phyloP scores from a whole-genome alignment of 1,140 invertebrate genomes.

The Kradibia gibbosae region DNA sequence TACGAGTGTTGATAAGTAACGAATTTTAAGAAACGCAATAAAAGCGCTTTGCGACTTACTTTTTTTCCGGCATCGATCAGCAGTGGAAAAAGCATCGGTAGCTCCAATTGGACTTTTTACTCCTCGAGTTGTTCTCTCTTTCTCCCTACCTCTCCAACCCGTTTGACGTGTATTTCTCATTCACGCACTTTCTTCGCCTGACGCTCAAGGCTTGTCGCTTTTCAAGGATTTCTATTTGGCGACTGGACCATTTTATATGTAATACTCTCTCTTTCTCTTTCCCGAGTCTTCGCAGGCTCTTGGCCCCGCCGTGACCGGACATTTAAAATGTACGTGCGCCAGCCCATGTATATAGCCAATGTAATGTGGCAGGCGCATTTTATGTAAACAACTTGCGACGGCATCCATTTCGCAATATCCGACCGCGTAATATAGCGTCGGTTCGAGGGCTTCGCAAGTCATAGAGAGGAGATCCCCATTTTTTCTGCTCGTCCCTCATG shows the following conservation, averaged over 20 bases:
- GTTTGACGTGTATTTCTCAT: too few relatives aligned
- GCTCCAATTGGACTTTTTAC: neutral
- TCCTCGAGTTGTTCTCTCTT: neutral
- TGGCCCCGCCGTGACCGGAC: neutral
- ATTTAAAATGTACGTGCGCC: neutral
- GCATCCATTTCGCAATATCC: slow-evolving; percentile 37
- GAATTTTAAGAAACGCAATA: neutral
- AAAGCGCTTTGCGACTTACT: neutral
- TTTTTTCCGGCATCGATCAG: neutral
- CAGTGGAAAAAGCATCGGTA: neutral
- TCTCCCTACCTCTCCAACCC: too few relatives aligned
- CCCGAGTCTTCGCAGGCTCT: neutral
- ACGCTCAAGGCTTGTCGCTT: neutral
- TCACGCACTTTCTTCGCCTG: neutral
- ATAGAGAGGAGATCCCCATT: neutral
- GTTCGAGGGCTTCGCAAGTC: slow-evolving; percentile 38
- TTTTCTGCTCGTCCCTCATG: too few relatives aligned
- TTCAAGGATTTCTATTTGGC: slow-evolving; percentile 25
- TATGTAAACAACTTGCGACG: slow-evolving; percentile 43
- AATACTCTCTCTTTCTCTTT: neutral
- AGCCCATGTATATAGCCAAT: neutral
- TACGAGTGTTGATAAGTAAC: neutral
- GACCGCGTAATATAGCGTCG: slow-evolving; percentile 41
- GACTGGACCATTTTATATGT: neutral
- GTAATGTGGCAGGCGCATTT: neutral